Evolutionary conservation across 2,113 vertebrate genomes (phyloP), one percentile per base, ranked within the genome.

Genomic region (Chionomys nivalis): DNA sequence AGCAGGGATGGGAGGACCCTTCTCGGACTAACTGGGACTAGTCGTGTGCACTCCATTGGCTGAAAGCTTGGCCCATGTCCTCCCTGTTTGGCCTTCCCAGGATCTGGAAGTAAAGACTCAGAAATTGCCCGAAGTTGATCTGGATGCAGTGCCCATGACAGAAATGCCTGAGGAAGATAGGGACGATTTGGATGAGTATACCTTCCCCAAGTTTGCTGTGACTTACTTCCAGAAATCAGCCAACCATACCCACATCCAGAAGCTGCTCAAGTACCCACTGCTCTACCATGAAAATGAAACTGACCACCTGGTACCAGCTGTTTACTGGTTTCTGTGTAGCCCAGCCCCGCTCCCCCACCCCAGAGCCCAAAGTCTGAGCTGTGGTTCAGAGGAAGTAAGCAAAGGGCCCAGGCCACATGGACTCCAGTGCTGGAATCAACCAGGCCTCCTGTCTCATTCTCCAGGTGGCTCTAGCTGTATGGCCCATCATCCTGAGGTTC

Each of bases 141-240:
- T 99, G 72, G 99, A 99, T 75, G 98, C 99, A 2, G 23, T 99
- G 44, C 99, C 99, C 17, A 97, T 98, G 96, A 97, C 98, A 7
- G 97, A 98, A 79, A 97, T 98, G 31, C 93, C 98, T 2, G 98
- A 99, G 31, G 99, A 99, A 33, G 98, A 99, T 7, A 97, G 97
- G 2, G 98, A 98, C 3, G 98, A 98, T 90, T 98, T 99, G 97
- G 98, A 99, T 13, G 98, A 99, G 58, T 99, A 99, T 91, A 98
- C 99, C 72, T 99, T 99, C 97, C 98, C 99, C 96, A 99, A 99
- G 94, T 99, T 99, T 92, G 99, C 99, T 85, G 99, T 99, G 44
- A 99, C 99, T 96, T 99, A 99, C 98, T 99, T 99, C 98, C 99
- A 99, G 97, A 99, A 99, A 4, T 98, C 99, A 0, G 99, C 99